Evolutionary conservation across 2,797 vertebrate genomes (phyloP).

Genomic region (Tragopan temminckii): DNA sequence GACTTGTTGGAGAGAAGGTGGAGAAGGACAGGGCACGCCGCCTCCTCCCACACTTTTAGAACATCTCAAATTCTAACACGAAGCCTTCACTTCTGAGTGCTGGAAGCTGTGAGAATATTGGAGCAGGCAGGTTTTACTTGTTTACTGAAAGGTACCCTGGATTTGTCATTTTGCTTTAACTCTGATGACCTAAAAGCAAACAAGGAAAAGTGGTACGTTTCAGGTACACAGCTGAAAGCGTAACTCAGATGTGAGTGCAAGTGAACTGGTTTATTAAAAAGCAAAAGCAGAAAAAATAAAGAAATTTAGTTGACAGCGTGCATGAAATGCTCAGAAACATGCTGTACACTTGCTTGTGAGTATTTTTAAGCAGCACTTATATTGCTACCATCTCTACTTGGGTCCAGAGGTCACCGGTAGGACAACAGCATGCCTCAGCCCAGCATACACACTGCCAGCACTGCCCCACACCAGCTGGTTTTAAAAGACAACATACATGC

Average conservation of each 20-base stretch:
- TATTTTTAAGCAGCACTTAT: not conserved
- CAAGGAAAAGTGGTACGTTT: accelerated
- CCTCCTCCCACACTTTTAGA: not conserved
- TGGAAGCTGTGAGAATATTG: not conserved
- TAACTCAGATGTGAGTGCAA: not conserved
- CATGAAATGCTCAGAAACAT: not conserved
- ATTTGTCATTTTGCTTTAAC: not conserved
- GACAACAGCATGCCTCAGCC: not conserved
- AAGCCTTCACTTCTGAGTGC: not conserved
- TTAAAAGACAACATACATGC: accelerated
- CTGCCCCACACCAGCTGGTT: accelerated
- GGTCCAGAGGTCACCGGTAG: accelerated
- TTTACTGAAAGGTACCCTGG: not conserved
- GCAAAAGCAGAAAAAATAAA: not conserved
- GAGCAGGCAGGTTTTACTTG: not conserved
- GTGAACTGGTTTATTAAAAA: not conserved
- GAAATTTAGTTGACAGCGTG: not conserved
- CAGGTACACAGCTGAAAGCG: not conserved
- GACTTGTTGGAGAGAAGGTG: accelerated
- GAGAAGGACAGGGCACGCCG: accelerated
- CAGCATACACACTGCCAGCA: not conserved
- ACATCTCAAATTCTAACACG: accelerated
- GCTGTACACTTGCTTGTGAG: accelerated
- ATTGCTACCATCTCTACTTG: accelerated
- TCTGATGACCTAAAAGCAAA: not conserved